These are phyloP conservation scores for Eupeodes latifasciatus DNA, from an alignment of 2,888 invertebrate genomes.

Conservation along the genomic window DNA sequence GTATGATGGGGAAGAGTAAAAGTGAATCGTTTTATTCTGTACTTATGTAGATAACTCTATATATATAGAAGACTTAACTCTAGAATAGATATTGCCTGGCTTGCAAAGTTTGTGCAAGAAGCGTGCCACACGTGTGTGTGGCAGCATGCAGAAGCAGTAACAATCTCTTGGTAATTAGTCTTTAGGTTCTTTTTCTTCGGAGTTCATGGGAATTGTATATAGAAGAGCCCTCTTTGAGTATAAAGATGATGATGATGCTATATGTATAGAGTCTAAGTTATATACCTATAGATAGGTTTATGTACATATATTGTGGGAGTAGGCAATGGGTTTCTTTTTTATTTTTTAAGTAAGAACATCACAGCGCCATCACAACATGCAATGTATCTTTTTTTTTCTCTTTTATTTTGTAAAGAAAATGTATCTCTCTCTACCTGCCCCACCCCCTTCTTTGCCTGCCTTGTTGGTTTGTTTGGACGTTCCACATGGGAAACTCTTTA, in stretches of 20 bases:
- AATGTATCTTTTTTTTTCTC: constrained; percentile 2
- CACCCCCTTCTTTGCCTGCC: not conserved
- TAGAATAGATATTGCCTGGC: constrained; percentile 25
- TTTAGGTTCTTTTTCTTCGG: constrained; percentile 26
- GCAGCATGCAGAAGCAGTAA: constrained; percentile 56
- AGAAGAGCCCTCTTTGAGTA: not conserved
- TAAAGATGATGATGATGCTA: constrained; percentile 30
- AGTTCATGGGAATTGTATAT: constrained; percentile 64
- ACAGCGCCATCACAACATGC: constrained; percentile 48
- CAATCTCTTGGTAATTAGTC: constrained; percentile 67
- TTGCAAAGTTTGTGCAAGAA: constrained; percentile 64
- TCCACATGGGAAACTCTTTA: constrained; percentile 72
- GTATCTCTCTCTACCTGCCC: not conserved
- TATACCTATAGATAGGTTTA: not conserved
- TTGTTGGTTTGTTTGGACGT: constrained; percentile 38
- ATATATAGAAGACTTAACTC: not conserved
- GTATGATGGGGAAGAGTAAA: constrained; percentile 42
- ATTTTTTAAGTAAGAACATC: not conserved
- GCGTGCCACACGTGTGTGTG: constrained; percentile 74
- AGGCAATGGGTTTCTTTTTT: constrained; percentile 33
- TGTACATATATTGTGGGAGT: constrained; percentile 65
- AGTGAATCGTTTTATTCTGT: constrained; percentile 65
- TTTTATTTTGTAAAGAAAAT: not conserved
- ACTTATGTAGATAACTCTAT: not conserved
- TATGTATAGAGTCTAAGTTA: too few relatives aligned